These are phyloP conservation scores for Eulithis prunata DNA, from an alignment of 2,888 invertebrate species.

Conservation along the genomic window DNA sequence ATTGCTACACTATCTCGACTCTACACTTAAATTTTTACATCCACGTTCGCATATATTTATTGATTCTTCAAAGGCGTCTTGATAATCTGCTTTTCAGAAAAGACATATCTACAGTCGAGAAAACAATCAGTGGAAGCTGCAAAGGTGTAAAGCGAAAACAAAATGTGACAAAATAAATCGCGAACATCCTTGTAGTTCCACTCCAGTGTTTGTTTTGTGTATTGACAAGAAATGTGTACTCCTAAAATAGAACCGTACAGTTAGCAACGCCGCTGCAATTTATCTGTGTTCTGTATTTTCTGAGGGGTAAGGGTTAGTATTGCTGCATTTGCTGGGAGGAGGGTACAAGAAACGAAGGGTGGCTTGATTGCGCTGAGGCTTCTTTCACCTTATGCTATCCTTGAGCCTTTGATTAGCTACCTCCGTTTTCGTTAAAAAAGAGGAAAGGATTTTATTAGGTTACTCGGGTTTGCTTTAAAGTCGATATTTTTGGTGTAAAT, in stretches of 20 bases:
- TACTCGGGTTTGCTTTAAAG: constrained; percentile 20
- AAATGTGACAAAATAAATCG: constrained; percentile 59
- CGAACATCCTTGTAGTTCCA: constrained; percentile 59
- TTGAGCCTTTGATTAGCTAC: constrained; percentile 71
- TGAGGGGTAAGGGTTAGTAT: constrained; percentile 30
- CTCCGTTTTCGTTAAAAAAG: constrained; percentile 45
- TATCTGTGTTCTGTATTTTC: constrained; percentile 11
- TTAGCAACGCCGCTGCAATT: constrained; percentile 52
- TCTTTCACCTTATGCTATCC: constrained; percentile 60
- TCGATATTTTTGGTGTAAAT: constrained; percentile 38
- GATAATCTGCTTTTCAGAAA: constrained; percentile 19
- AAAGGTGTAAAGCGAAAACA: constrained; percentile 52
- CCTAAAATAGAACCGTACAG: constrained; percentile 57
- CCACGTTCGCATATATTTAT: neutral
- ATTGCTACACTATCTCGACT: neutral
- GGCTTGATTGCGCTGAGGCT: constrained; percentile 74
- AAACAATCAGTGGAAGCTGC: constrained; percentile 34
- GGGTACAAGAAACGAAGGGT: constrained; percentile 49
- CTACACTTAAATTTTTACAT: neutral
- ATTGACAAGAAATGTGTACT: constrained; percentile 75
- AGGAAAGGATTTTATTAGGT: constrained; percentile 33
- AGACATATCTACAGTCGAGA: constrained; percentile 6
- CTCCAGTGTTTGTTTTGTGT: constrained; percentile 67
- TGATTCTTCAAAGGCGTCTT: constrained; percentile 10
- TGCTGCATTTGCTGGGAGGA: constrained; percentile 15